Base-by-base conservation (phyloP, 2,113 vertebrate genomes). In the Vidua macroura region DNA sequence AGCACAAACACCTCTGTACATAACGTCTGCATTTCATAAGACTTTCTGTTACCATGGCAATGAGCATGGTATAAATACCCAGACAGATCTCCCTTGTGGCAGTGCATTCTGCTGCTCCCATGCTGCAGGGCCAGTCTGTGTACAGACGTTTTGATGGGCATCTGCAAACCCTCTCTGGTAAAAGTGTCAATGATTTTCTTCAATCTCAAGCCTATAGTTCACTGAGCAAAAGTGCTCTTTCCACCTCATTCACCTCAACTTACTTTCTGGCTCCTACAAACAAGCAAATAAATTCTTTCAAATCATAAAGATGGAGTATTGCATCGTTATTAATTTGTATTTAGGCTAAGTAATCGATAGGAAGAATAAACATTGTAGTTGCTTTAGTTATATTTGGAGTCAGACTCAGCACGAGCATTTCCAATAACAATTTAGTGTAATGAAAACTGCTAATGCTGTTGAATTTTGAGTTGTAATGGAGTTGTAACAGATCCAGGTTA, bases 11-110 rank as follows among this genome's bases (percentile, higher is more conserved):
- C 25, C 89, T 90, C 87, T 91, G 79, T 88, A 76, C 43, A 69
- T 75, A 81, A 96, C 49, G 82, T 83, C 94, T 95, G 83, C 64
- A 83, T 94, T 95, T 95, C 90, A 74, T 81, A 79, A 92, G 93
- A 72, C 27, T 93, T 93, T 90, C 91, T 72, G 96, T 96, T 95
- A 69, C 96, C 96, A 95, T 95, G 81, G 91, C 77, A 46, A 96
- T 82, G 88, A 86, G 62, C 83, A 33, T 48, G 87, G 90, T 88
- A 95, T 90, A 96, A 95, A 95, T 93, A 95, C 92, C 90, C 89
- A 95, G 72, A 27, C 88, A 73, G 63, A 89, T 91, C 90, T 97
- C 93, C 90, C 93, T 58, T 67, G 94, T 88, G 93, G 88, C 69
- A 88, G 73, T 78, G 86, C 72, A 22, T 96, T 90, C 82, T 90